Conservation (phyloP, 1,140 invertebrate species). For the Riptortus pedestris region DNA sequence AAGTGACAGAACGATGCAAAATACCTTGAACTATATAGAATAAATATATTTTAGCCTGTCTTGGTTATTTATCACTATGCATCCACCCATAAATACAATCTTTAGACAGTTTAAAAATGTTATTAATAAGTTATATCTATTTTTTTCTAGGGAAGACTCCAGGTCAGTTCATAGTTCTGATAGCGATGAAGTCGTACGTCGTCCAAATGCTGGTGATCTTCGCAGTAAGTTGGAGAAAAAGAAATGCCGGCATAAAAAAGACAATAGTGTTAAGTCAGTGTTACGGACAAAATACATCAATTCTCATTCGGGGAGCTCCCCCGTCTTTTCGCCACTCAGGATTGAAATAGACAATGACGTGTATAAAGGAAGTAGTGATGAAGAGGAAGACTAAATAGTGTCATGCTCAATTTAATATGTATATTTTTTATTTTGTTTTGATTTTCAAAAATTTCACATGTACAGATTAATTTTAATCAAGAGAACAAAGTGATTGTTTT, state of each 20-base stretch:
- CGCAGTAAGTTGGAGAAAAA: slow-evolving; percentile 10
- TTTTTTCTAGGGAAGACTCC: background rate
- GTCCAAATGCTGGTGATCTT: background rate
- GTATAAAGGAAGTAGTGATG: slow-evolving; percentile 18
- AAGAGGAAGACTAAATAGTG: background rate
- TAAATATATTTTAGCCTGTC: background rate
- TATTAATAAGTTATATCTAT: no score
- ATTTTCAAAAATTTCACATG: no score
- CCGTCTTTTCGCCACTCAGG: no score
- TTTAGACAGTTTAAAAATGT: no score
- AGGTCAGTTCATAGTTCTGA: slow-evolving; percentile 1
- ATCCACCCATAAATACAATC: no score
- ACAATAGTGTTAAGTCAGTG: slow-evolving; percentile 3
- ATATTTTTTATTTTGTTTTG: no score
- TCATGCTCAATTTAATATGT: background rate
- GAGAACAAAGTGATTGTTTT: no score
- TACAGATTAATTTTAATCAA: no score
- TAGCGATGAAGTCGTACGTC: background rate
- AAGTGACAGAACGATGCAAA: background rate
- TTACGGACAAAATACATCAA: slow-evolving; percentile 10
- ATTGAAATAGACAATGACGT: slow-evolving; percentile 27
- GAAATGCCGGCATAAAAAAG: background rate
- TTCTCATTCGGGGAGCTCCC: background rate
- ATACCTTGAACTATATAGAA: background rate
- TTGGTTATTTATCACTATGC: no score